A percentile compares a stretch with the other conserved stretches of the same genome.
These are phyloP conservation scores for Gymnocephalus cernua DNA, from an alignment of 2,113 vertebrate species.

Conservation along the genomic window DNA sequence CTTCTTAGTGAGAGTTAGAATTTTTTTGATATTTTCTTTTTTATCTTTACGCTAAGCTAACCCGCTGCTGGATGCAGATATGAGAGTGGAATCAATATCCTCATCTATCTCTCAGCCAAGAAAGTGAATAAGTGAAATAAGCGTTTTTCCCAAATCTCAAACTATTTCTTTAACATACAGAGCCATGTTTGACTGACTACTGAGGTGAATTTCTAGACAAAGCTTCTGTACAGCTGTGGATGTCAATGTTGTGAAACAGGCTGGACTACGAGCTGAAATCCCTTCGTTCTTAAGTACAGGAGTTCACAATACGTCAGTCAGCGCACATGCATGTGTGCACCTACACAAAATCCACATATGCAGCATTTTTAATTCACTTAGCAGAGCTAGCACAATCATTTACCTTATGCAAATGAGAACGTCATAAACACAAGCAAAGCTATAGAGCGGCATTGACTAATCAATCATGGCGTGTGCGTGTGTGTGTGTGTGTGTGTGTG, in stretches of 20 bases:
- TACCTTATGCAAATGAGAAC: conserved; percentile 63
- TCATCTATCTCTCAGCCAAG: not conserved
- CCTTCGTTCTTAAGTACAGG: not conserved
- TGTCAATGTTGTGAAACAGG: not conserved
- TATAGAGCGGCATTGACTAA: conserved; percentile 45
- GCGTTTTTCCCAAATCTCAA: not conserved
- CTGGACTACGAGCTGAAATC: not conserved
- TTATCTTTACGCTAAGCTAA: not conserved
- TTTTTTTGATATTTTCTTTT: not conserved
- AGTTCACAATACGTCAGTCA: conserved; percentile 20
- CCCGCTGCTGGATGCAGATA: not conserved
- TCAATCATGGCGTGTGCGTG: conserved; percentile 59
- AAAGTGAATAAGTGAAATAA: not conserved
- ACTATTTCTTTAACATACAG: not conserved
- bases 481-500: conserved; percentile 9
- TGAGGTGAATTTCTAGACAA: not conserved
- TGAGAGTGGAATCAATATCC: not conserved
- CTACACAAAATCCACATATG: conserved; percentile 8
- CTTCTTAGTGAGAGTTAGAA: not conserved
- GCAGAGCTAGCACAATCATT: conserved; percentile 46
- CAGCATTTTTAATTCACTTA: conserved; percentile 65
- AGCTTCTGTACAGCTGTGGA: not conserved
- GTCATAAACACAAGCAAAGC: conserved; percentile 58
- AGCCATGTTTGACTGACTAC: not conserved
- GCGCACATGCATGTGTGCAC: not conserved